Base-by-base conservation (phyloP, 2,888 invertebrate species). In the Metacarcinus magister region DNA sequence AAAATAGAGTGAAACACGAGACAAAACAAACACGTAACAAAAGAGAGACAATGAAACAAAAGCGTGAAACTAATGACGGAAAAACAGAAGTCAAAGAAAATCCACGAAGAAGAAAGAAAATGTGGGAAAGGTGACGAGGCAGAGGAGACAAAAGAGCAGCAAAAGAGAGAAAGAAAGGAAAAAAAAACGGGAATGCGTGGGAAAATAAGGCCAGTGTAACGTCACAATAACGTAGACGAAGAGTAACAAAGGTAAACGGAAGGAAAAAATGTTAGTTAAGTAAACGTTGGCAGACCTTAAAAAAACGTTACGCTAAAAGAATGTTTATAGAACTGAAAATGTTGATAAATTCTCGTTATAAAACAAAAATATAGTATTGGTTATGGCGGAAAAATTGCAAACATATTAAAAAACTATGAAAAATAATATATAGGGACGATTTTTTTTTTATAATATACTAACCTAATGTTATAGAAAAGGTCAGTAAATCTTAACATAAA, bases 1-100 rank as follows among this genome's bases (percentile, higher is more conserved):
- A 13, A 39, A 39, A 87, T 39, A 87, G 16, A 87, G 32, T 4
- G 87, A 32, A 32, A 82, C 13, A 87, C 39, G 87, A 87, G 39
- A 87, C 39, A 39, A 75, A 75, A 87, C 87, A 32, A 82, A 82
- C 32, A 82, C 28, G 23, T 0, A 32, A 82, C 28, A 39, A 87
- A 39, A 19, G 19, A 10, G 10, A 87, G 39, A 87, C 39, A 87
- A 32, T 16, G 39, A 87, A 0, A 39, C 87, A 87, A 82, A 39
- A 39, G 87, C 28, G 75, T n/a, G 75, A 75, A 75, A 75, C 75
- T 75, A 75, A 75, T 75, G 75, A 28, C 75, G 75, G 75, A 75
- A 75, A 75, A 75, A 75, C 75, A 75, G 28, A 28, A 75, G 28
- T 75, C 75, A 75, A 75, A 75, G n/a, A 75, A 75, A 75, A 28